These are phyloP conservation scores for Coleophora flavipennella DNA, from an alignment of 2,888 invertebrate genomes.

Conservation along the genomic window DNA sequence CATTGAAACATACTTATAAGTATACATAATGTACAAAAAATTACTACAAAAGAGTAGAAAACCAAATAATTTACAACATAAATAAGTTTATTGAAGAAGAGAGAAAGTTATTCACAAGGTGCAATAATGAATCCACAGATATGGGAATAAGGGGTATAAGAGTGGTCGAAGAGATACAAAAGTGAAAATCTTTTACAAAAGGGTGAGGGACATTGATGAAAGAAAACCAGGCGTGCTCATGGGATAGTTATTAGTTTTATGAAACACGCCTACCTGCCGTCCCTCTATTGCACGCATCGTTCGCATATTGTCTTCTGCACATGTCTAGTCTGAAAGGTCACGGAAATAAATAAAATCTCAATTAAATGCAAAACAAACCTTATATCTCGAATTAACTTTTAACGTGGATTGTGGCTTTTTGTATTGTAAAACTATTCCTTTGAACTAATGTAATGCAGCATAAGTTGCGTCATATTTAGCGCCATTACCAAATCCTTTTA, in stretches of 20 bases:
- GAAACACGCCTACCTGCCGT: conserved; percentile 90
- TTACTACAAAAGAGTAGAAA: conserved; percentile 10
- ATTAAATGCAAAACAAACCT: conserved; percentile 25
- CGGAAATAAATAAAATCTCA: conserved; percentile 68
- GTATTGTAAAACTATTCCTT: conserved; percentile 12
- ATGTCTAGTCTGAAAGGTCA: conserved; percentile 95
- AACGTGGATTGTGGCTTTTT: too few relatives aligned
- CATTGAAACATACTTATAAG: too few relatives aligned
- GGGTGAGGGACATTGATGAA: conserved; percentile 51
- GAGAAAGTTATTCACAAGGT: conserved; percentile 67
- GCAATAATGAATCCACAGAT: conserved; percentile 50
- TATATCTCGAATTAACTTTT: background rate
- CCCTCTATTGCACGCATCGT: conserved; percentile 97
- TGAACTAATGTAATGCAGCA: conserved; percentile 4
- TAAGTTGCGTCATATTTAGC: conserved; percentile 44
- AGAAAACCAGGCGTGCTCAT: conserved; percentile 56
- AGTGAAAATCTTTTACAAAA: conserved; percentile 38
- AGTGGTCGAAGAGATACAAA: conserved; percentile 38
- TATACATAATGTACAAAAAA: conserved; percentile 6
- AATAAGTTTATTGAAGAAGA: conserved; percentile 45
- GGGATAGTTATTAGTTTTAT: conserved; percentile 40
- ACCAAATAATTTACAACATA: conserved; percentile 23
- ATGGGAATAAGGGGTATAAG: conserved; percentile 26
- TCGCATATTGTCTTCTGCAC: conserved; percentile 96
- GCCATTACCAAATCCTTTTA: conserved; percentile 70